A percentile compares a stretch with the other conserved stretches of the same genome.
phyloP scores from a whole-genome alignment of 2,888 invertebrate species.

The Hydrotaea cyrtoneurina region DNA sequence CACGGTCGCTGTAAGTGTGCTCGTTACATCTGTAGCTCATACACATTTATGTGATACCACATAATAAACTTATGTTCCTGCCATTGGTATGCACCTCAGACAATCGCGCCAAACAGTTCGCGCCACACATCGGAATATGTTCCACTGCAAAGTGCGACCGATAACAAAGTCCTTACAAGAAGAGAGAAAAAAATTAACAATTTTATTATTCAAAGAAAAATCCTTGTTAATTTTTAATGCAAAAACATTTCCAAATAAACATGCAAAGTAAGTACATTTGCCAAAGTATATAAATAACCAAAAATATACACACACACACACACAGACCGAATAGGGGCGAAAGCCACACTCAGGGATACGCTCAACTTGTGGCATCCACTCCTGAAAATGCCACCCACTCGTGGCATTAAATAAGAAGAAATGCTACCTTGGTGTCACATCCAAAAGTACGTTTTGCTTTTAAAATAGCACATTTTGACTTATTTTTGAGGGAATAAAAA shows the following conservation, averaged over 20 bases:
- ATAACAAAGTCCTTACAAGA: neutral
- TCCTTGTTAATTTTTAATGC: conserved; percentile 52
- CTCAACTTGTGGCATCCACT: conserved; percentile 24
- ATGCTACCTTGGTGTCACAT: conserved; percentile 52
- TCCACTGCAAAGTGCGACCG: conserved; percentile 5
- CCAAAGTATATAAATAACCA: conserved; percentile 30
- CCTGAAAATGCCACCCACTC: conserved; percentile 3
- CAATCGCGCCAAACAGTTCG: neutral
- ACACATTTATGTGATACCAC: neutral
- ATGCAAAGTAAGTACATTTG: conserved; percentile 43
- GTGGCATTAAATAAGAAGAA: conserved; percentile 45
- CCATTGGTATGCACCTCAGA: neutral
- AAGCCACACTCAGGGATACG: neutral
- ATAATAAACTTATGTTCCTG: neutral
- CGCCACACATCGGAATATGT: neutral
- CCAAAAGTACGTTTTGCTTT: conserved; percentile 27
- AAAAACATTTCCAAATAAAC: conserved; percentile 51
- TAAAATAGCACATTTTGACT: conserved; percentile 47
- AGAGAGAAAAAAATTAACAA: conserved; percentile 38
- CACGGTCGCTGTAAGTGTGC: no score
- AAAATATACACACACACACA: neutral
- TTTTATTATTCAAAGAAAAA: conserved; percentile 42
- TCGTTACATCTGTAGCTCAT: no score
- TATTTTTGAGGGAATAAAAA: conserved; percentile 30
- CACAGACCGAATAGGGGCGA: neutral